phyloP scores from a whole-genome alignment of 30 jellyfish, hydroid and myxozoan genomes.

The Aurelia coerulea region DNA sequence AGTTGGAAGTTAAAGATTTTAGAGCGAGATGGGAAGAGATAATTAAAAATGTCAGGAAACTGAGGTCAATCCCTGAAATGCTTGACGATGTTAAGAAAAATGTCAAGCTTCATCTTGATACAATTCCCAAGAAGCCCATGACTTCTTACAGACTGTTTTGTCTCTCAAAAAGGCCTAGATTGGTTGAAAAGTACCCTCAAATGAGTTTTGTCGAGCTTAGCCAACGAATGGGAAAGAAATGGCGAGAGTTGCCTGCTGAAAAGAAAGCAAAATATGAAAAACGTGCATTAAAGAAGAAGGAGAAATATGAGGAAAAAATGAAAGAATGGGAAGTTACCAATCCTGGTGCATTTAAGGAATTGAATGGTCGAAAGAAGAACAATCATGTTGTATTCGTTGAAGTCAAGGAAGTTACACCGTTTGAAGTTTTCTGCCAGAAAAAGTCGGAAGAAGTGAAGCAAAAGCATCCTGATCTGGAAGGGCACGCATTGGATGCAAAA shows the following conservation, averaged over 20 bases:
- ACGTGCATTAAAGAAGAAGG: constrained; percentile 28
- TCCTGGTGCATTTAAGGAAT: constrained; percentile 38
- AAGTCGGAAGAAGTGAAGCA: constrained; percentile 27
- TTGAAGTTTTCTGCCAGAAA: constrained; percentile 36
- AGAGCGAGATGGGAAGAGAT: constrained; percentile 63
- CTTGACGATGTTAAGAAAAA: constrained; percentile 41
- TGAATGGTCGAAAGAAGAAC: constrained; percentile 13
- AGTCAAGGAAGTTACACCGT: constrained; percentile 8
- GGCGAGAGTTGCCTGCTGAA: constrained; percentile 62
- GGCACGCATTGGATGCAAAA: constrained; percentile 21
- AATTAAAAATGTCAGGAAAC: constrained; percentile 22
- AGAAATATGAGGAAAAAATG: constrained; percentile 27
- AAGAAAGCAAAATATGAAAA: constrained; percentile 46
- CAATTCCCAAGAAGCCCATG: constrained; percentile 48
- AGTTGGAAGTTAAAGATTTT: not conserved
- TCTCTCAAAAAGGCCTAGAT: constrained; percentile 16
- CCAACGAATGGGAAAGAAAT: constrained; percentile 45
- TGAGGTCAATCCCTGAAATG: constrained; percentile 65
- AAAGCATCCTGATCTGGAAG: constrained; percentile 52
- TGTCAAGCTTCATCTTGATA: constrained; percentile 30
- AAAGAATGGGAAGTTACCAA: constrained; percentile 29
- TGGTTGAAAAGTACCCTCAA: constrained; percentile 39
- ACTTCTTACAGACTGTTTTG: constrained; percentile 47
- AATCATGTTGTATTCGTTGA: not conserved
- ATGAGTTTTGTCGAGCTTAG: constrained; percentile 27